Evolutionary conservation across 1,140 invertebrate species (phyloP).

Genomic region (Cydia pomonella): DNA sequence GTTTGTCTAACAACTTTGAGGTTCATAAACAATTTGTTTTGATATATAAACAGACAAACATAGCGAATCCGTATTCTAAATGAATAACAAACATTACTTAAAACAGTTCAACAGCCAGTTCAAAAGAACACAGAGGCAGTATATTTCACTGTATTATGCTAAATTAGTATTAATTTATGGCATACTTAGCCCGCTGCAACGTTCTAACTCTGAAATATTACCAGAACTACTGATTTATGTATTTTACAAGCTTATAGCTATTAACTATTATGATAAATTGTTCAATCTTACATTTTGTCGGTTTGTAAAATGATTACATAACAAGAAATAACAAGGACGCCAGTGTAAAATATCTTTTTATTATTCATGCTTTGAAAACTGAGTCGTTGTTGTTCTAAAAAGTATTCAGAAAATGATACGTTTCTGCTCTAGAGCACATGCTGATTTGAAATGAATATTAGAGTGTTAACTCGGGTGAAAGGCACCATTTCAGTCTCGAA

Average conservation of each 20-base stretch:
- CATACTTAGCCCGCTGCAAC: constrained; percentile 23
- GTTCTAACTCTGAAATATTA: constrained; percentile 31
- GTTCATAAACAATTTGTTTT: no score
- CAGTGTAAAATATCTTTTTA: no score
- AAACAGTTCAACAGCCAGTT: not conserved
- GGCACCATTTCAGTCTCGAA: no score
- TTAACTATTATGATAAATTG: constrained; percentile 4
- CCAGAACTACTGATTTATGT: constrained; percentile 1
- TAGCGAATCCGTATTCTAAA: not conserved
- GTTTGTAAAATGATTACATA: not conserved
- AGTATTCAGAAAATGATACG: no score
- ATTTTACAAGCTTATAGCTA: constrained; percentile 7
- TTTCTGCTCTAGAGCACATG: no score
- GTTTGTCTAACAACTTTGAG: no score
- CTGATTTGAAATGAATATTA: no score
- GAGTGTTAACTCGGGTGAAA: no score
- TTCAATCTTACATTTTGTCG: not conserved
- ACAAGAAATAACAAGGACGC: not conserved
- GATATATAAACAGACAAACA: no score
- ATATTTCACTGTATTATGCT: constrained; percentile 16
- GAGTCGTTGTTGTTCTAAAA: no score
- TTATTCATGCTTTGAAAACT: no score
- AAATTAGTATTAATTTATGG: constrained; percentile 27
- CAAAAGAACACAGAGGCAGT: constrained; percentile 1
- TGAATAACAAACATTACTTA: not conserved